Percentiles rank a stretch among this genome's conserved stretches.
phyloP scores from a whole-genome alignment of 2,797 vertebrate species.

The Pampus argenteus region DNA sequence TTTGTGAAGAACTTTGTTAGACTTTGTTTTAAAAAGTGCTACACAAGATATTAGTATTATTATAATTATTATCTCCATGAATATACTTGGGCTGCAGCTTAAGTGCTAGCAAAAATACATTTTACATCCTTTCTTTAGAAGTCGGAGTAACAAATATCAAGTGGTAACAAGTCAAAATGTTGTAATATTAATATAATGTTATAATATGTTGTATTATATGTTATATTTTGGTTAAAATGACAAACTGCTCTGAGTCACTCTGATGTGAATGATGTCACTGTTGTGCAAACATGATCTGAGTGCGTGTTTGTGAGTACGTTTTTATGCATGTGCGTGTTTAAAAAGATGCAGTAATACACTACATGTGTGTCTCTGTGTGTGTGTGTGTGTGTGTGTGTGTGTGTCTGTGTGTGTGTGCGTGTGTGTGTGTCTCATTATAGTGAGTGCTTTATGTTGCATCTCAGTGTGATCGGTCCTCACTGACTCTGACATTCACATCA shows the following conservation, averaged over 20 bases:
- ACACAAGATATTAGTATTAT: too few species aligned
- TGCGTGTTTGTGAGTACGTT: conserved; percentile 4
- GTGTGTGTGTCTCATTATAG: conserved; percentile 80
- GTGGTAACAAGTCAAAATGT: too few species aligned
- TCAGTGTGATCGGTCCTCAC: conserved; percentile 75
- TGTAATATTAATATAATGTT: too few species aligned
- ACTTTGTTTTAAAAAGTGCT: too few species aligned
- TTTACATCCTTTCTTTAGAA: too few species aligned
- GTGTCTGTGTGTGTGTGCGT: conserved; percentile 28
- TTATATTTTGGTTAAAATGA: conserved; percentile 45
- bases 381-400: neutral
- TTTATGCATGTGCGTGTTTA: conserved; percentile 7
- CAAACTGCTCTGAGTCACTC: conserved; percentile 45
- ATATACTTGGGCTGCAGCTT: too few species aligned
- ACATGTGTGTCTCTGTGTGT: conserved; percentile 1
- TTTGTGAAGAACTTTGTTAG: too few species aligned
- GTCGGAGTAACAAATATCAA: too few species aligned
- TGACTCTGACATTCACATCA: conserved; percentile 82
- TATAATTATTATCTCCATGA: too few species aligned
- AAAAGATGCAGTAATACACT: conserved; percentile 10
- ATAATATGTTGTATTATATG: too few species aligned
- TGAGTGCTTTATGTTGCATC: conserved; percentile 81
- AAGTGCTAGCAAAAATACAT: too few species aligned
- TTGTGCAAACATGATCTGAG: conserved; percentile 10
- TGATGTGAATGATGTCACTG: conserved; percentile 47